Base-by-base conservation (phyloP, 2,797 vertebrate genomes). In the Galagoides demidoff region DNA sequence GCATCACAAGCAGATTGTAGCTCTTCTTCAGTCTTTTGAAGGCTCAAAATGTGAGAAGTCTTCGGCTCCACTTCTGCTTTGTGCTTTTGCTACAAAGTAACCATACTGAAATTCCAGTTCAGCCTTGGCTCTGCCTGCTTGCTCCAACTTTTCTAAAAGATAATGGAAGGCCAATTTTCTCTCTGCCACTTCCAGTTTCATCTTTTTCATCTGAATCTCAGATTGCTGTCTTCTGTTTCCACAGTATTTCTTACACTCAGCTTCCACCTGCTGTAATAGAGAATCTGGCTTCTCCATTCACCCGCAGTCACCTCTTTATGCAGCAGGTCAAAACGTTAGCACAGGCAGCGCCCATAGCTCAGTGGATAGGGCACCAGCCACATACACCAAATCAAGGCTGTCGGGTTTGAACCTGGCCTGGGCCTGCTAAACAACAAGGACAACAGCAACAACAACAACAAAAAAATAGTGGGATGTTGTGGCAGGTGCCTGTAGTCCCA, bases 231-330 rank as follows among this genome's bases (percentile, higher is more conserved):
- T 98, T 99, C 99, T n/a, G 98, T 97, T 95, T 99, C 98, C 37
- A 98, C 94, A 37, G 87, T 93, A 66, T 89, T 98, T 43, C 92
- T 93, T 45, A 37, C 99, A 97, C 88, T 99, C 99, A 89, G 98
- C 94, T 96, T 99, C 99, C 98, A 99, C 99, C 97, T 99, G 98
- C 95, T 99, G 98, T 97, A 99, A 99, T 97, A 99, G 99, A 99
- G 98, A 70, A 98, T 98, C 99, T 99, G 49, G 49, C 49, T 52
- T 52, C 49, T 52, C 14, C 49, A 52, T 52, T 52, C 14, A 52
- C 49, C 14, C 4, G 49, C 49, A 52, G 49, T 17, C 49, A 52
- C 49, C 49, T 52, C 14, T 52, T 52, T 52, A 52, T 52, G 14
- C 14, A 52, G 49, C 49, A 52, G 49, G 49, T 52, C 49, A 52